Conservation (phyloP, 2,113 vertebrate genomes). For the Tautogolabrus adspersus region DNA sequence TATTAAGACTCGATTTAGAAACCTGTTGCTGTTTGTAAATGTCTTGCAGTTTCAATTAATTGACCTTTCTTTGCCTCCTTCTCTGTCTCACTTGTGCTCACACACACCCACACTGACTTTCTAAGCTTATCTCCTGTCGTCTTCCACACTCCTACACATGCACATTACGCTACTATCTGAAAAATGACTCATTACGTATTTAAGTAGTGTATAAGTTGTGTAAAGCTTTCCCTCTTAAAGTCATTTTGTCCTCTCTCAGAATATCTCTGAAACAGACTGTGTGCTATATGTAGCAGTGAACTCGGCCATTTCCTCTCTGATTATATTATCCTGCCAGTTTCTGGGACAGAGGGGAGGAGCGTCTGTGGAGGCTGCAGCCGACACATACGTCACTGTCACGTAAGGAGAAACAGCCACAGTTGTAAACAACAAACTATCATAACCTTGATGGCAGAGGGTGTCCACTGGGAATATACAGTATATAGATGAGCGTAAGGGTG, state of each 20-base stretch:
- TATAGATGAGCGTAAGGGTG: constrained; percentile 13
- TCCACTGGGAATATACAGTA: constrained; percentile 44
- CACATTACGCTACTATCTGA: constrained; percentile 29
- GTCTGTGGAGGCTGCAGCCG: not conserved
- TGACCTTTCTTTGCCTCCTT: constrained; percentile 9
- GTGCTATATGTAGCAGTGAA: constrained; percentile 33
- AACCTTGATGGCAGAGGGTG: constrained; percentile 47
- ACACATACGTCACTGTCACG: constrained; percentile 53
- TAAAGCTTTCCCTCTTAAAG: constrained; percentile 28
- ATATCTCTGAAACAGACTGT: not conserved
- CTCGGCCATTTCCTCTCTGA: constrained; percentile 41
- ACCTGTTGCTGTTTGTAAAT: constrained; percentile 2
- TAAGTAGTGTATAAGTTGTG: constrained; percentile 28
- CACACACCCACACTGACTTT: constrained; percentile 44
- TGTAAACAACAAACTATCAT: constrained; percentile 57
- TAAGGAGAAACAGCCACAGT: constrained; percentile 38
- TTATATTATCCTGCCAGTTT: constrained; percentile 50
- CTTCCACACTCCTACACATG: constrained; percentile 57
- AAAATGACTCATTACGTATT: constrained; percentile 61
- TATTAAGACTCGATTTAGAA: not conserved
- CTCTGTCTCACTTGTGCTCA: constrained; percentile 16
- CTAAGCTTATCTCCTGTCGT: constrained; percentile 42
- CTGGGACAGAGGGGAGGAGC: constrained; percentile 51
- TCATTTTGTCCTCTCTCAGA: constrained; percentile 31
- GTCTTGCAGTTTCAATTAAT: not conserved